phyloP scores from a whole-genome alignment of 1,140 invertebrate genomes.

The Bombyx mandarina region DNA sequence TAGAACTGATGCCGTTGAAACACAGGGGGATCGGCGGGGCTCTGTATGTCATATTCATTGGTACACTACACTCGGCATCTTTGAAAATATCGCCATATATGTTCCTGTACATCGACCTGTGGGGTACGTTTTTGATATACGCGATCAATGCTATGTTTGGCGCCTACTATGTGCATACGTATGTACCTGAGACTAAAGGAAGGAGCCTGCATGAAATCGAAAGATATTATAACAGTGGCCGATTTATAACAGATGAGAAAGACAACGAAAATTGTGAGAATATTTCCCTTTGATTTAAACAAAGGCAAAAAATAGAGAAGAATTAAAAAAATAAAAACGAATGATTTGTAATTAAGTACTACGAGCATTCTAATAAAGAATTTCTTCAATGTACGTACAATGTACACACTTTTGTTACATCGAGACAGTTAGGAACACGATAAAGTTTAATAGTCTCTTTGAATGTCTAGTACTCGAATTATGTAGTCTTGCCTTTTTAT shows the following conservation, averaged over 20 bases:
- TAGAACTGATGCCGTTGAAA: constrained; percentile 13
- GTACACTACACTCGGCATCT: constrained; percentile 6
- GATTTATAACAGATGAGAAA: neutral
- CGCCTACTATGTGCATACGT: constrained; percentile 7
- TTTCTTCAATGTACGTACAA: too few species aligned
- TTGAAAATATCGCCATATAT: constrained; percentile 12
- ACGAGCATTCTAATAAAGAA: too few species aligned
- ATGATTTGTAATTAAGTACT: too few species aligned
- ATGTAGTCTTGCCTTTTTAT: too few species aligned
- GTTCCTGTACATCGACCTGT: constrained; percentile 4
- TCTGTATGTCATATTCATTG: constrained; percentile 8
- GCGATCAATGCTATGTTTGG: constrained; percentile 4
- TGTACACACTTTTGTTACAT: too few species aligned
- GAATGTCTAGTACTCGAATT: too few species aligned
- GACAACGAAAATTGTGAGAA: too few species aligned
- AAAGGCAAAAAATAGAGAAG: too few species aligned
- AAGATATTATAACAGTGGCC: constrained; percentile 8
- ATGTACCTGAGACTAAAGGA: constrained; percentile 9
- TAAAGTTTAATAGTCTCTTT: too few species aligned
- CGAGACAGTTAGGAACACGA: too few species aligned
- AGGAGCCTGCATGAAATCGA: constrained; percentile 12
- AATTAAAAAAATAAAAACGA: too few species aligned
- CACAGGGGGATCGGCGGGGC: constrained; percentile 9
- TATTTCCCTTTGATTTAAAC: too few species aligned
- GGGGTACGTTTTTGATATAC: constrained; percentile 12